Evolutionary conservation across 2,888 invertebrate species (phyloP), one percentile per base, ranked within the genome.

Genomic region (Polietes domitor): DNA sequence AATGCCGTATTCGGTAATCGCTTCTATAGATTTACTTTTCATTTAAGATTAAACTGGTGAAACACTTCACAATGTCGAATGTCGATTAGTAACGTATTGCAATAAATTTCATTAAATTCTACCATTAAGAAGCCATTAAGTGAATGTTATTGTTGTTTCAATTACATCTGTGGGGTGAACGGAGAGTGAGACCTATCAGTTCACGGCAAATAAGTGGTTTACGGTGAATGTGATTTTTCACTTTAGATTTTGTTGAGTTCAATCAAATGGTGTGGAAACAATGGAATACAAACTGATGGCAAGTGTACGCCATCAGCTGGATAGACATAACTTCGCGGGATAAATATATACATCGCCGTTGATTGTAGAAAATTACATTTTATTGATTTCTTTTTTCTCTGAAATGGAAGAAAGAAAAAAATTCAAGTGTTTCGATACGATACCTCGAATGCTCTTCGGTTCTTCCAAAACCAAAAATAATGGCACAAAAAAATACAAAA

Each of bases 31-130:
- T 10, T 24, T 55, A 55, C 55, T 55, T 24, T 21, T 21, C 50
- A 24, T 12, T 55, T 24, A 55, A 55, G 24, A 6, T 55, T 24
- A 24, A 17, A 55, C 24, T 55, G 19, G 50, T 17, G 50, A 2
- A 61, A 5, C 63, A 63, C 37, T 32, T 63, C 37, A 63, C 28
- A 26, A 6, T 17, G 12, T 1, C 41, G 1, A 41, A 12, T 21
- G 65, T 53, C n/a, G 65, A 65, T 75, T 75, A 65, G 63, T 41
- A 50, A 65, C 63, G 65, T 65, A 75, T 65, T 75, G 63, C 63
- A 50, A n/a, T 32, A 75, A 75, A 75, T 65, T 75, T 75, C 63
- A 65, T 75, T 75, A 65, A 63, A 37, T 75, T 75, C 61, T 50
- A 15, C 65, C 65, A 65, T 65, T 75, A 53, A 24, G 65, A 75